Conservation (phyloP, 2,113 vertebrate genomes). For the Mellivora capensis region DNA sequence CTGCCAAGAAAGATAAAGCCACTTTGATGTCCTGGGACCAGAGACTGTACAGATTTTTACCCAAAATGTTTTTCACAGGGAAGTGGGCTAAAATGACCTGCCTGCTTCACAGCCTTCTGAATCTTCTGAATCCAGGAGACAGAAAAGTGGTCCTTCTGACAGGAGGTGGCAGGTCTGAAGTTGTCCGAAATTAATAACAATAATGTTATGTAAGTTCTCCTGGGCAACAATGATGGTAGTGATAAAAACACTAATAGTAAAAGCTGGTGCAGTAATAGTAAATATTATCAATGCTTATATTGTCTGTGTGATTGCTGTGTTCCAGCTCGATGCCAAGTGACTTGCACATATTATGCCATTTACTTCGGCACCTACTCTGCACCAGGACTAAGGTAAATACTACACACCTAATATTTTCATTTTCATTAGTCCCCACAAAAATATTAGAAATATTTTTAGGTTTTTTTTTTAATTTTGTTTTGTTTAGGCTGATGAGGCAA, state of each 20-base stretch:
- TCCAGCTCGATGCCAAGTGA: neutral
- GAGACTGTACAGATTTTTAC: constrained; percentile 23
- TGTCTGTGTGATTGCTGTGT: no score
- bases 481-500: neutral
- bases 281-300: no score
- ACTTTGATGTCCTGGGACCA: constrained; percentile 66
- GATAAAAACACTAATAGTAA: neutral
- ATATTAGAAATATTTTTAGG: neutral
- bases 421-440: neutral
- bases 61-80: neutral
- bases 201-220: neutral
- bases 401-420: neutral
- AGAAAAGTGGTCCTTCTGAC: neutral
- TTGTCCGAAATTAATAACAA: neutral
- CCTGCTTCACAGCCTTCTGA: neutral
- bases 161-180: neutral
- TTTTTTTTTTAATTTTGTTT: neutral
- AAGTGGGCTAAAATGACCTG: neutral
- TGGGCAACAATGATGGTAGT: neutral
- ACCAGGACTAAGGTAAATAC: neutral
- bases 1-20: constrained; percentile 61
- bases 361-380: neutral
- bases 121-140: neutral
- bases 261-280: neutral
- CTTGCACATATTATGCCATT: neutral